Percentiles rank a stretch among this genome's conserved stretches.
Evolutionary conservation across 2,797 vertebrate species (phyloP).

Genomic region (Sebastes vulpes): DNA sequence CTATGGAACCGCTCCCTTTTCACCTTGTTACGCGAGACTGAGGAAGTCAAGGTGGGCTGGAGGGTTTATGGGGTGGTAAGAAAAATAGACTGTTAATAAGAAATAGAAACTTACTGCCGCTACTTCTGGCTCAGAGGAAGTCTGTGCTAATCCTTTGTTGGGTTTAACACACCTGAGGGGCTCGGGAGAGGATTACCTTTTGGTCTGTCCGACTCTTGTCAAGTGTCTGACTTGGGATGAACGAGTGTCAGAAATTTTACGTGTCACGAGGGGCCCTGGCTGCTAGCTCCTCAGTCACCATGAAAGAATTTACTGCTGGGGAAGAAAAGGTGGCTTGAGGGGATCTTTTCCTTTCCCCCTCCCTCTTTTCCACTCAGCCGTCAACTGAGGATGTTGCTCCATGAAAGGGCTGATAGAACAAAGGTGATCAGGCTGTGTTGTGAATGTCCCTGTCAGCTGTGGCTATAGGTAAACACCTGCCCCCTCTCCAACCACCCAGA

Average conservation of each 20-base stretch:
- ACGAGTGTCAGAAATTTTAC: neutral
- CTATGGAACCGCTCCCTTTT: neutral
- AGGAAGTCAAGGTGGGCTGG: neutral
- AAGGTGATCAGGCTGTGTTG: constrained; percentile 34
- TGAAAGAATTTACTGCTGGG: constrained; percentile 58
- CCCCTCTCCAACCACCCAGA: neutral
- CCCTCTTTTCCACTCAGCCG: constrained; percentile 37
- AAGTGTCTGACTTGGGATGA: constrained; percentile 7
- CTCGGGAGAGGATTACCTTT: constrained; percentile 21
- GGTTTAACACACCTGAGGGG: constrained; percentile 51
- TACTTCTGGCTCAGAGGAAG: constrained; percentile 28
- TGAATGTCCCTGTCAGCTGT: constrained; percentile 48
- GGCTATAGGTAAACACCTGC: constrained; percentile 49
- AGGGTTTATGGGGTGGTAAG: neutral
- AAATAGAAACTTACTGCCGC: neutral
- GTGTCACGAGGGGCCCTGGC: constrained; percentile 6
- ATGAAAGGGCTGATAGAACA: constrained; percentile 46
- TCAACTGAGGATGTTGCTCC: constrained; percentile 44
- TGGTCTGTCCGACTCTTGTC: constrained; percentile 13
- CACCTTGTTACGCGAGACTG: neutral
- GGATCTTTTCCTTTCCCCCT: constrained; percentile 2
- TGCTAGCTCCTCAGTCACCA: constrained; percentile 44
- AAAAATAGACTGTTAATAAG: constrained; percentile 1
- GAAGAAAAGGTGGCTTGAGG: constrained; percentile 19
- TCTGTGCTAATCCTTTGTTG: constrained; percentile 40